These are phyloP conservation scores for Atherinomorus stipes DNA, from an alignment of 2,113 vertebrate genomes.

Conservation along the genomic window DNA sequence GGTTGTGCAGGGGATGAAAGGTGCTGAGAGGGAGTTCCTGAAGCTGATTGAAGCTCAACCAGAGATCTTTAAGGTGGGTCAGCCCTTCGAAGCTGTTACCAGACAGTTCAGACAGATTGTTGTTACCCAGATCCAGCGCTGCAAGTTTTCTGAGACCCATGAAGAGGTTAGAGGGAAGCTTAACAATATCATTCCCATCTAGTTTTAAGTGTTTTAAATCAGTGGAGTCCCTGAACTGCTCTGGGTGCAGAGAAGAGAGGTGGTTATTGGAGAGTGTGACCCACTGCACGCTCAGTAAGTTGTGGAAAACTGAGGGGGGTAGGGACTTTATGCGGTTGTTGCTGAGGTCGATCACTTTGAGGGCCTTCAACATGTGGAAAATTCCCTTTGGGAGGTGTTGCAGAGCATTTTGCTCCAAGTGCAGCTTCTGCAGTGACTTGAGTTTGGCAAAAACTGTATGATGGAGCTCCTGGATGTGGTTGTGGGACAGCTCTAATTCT, in stretches of 20 bases:
- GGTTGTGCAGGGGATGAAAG: constrained; percentile 50
- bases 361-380: constrained; percentile 41
- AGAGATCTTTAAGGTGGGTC: constrained; percentile 57
- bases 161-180: constrained; percentile 56
- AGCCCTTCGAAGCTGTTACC: constrained; percentile 38
- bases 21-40: constrained; percentile 15
- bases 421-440: constrained; percentile 55
- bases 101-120: constrained; percentile 41
- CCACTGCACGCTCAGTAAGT: constrained; percentile 31
- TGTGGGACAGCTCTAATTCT: constrained; percentile 68
- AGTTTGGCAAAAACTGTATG: constrained; percentile 48
- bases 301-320: constrained; percentile 48
- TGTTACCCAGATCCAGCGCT: constrained; percentile 63
- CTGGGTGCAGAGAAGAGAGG: constrained; percentile 38
- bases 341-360: constrained; percentile 66
- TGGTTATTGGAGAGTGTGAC: constrained; percentile 66
- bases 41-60: constrained; percentile 67
- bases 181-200: constrained; percentile 53
- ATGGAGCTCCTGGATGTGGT: constrained; percentile 59
- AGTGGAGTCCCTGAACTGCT: constrained; percentile 57
- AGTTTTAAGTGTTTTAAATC: constrained; percentile 61
- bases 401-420: constrained; percentile 66
- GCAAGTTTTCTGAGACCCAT: constrained; percentile 33
- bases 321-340: constrained; percentile 65
- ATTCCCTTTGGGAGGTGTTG: constrained; percentile 49